A percentile compares a stretch with the other conserved stretches of the same genome.
phyloP scores from a whole-genome alignment of 1,140 invertebrate genomes.

The Stegodyphus mimosarum region DNA sequence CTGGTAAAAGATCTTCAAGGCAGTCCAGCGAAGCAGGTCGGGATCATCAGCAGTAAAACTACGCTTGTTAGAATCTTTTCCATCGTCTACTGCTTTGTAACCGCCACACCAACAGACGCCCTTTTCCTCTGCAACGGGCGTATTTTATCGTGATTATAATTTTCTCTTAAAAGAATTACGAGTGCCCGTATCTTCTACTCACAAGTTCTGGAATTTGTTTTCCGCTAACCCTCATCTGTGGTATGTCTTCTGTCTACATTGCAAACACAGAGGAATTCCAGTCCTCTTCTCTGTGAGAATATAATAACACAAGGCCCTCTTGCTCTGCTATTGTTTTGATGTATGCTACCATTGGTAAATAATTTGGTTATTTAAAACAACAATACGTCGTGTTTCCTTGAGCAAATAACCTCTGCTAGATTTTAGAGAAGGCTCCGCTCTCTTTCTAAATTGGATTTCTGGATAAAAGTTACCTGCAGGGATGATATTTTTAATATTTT shows the following conservation, averaged over 20 bases:
- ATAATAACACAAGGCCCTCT: neutral
- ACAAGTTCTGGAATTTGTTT: constrained; percentile 54
- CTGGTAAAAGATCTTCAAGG: too few species aligned
- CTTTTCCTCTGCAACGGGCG: neutral
- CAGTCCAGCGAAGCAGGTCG: too few species aligned
- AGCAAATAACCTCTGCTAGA: too few species aligned
- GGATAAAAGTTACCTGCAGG: too few species aligned
- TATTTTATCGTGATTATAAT: constrained; percentile 57
- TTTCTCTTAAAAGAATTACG: constrained; percentile 53
- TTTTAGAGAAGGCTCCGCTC: too few species aligned
- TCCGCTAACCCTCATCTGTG: constrained; percentile 36
- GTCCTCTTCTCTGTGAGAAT: neutral
- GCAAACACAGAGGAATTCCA: constrained; percentile 33
- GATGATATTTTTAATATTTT: too few species aligned
- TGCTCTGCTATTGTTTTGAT: constrained; percentile 19
- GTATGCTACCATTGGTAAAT: constrained; percentile 48
- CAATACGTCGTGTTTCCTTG: too few species aligned
- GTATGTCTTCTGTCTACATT: constrained; percentile 37
- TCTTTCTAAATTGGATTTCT: too few species aligned
- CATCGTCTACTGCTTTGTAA: too few species aligned
- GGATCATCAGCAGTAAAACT: too few species aligned
- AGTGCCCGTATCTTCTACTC: neutral
- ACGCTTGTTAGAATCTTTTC: constrained; percentile 4
- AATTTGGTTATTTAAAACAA: constrained; percentile 51
- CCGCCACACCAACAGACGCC: too few species aligned